phyloP scores from a whole-genome alignment of 2,888 invertebrate species.

The Chalcis sispes region DNA sequence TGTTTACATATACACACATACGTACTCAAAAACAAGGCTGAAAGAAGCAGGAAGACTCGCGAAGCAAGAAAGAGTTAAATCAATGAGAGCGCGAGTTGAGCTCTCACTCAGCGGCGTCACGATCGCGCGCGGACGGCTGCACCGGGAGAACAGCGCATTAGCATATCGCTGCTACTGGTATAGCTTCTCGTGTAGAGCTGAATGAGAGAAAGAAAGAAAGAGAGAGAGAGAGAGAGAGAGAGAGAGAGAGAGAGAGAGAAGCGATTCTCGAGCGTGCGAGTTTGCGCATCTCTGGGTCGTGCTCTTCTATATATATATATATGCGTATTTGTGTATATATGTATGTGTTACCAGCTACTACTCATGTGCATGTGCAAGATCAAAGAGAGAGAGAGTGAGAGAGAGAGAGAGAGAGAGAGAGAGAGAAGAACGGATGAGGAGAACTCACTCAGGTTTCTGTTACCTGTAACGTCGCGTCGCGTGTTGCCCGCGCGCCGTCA shows the following conservation, averaged over 20 bases:
- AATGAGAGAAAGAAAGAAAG: background rate
- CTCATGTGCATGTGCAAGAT: no score
- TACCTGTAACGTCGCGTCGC: slow-evolving; percentile 66
- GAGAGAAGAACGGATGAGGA: slow-evolving; percentile 56
- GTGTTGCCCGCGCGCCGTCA: slow-evolving; percentile 73
- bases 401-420: slow-evolving; percentile 37
- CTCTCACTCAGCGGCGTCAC: slow-evolving; percentile 76
- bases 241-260: slow-evolving; percentile 4
- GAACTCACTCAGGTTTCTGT: slow-evolving; percentile 67
- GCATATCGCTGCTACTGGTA: slow-evolving; percentile 68
- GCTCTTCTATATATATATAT: background rate
- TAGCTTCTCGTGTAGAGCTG: slow-evolving; percentile 3
- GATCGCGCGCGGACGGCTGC: slow-evolving; percentile 67
- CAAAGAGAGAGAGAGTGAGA: slow-evolving; percentile 36
- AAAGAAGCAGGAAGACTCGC: slow-evolving; percentile 3
- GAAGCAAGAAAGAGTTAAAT: slow-evolving; percentile 38
- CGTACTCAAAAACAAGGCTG: background rate
- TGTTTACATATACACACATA: background rate
- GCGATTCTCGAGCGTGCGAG: background rate
- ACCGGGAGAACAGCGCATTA: slow-evolving; percentile 72
- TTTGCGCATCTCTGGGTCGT: background rate
- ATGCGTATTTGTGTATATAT: no score
- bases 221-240: slow-evolving; percentile 4
- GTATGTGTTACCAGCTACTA: no score
- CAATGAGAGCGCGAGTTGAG: slow-evolving; percentile 71